Evolutionary conservation across 2,113 vertebrate species (phyloP).

Genomic region (Sciurus niger): DNA sequence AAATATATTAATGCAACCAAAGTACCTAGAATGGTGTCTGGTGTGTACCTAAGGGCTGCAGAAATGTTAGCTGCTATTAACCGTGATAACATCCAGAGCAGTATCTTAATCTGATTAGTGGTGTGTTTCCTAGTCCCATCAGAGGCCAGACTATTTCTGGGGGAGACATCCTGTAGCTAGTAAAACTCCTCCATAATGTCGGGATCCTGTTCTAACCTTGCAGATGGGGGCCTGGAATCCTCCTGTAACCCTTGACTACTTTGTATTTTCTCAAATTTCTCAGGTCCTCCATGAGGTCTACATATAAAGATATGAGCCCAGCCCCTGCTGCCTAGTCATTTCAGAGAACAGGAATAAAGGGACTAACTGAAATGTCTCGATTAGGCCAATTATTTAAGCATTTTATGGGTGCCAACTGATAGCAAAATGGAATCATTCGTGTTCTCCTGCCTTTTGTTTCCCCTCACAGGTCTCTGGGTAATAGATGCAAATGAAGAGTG

Average conservation of each 20-base stretch:
- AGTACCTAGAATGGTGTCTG: constrained; percentile 9
- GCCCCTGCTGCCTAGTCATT: constrained; percentile 59
- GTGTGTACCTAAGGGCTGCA: not conserved
- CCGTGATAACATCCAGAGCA: constrained; percentile 44
- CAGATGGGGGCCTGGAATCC: constrained; percentile 22
- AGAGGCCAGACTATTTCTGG: constrained; percentile 23
- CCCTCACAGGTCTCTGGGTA: constrained; percentile 46
- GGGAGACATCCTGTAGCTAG: constrained; percentile 31
- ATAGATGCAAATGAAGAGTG: constrained; percentile 64
- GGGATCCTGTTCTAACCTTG: constrained; percentile 35
- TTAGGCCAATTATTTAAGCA: constrained; percentile 69
- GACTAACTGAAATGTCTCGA: constrained; percentile 49
- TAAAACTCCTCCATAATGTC: not conserved
- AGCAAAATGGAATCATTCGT: constrained; percentile 62
- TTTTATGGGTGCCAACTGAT: constrained; percentile 43
- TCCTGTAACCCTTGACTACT: constrained; percentile 3
- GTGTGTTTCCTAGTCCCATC: constrained; percentile 57
- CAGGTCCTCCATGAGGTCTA: constrained; percentile 4
- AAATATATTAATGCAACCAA: not conserved
- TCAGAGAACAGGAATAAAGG: constrained; percentile 68
- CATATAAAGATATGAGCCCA: not conserved
- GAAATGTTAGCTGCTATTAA: constrained; percentile 8
- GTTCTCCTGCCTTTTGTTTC: constrained; percentile 68
- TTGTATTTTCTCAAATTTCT: constrained; percentile 60
- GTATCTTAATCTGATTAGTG: constrained; percentile 45